A percentile compares a stretch with the other conserved stretches of the same genome.
phyloP scores from a whole-genome alignment of 2,113 vertebrate genomes.

The Antechinus flavipes region DNA sequence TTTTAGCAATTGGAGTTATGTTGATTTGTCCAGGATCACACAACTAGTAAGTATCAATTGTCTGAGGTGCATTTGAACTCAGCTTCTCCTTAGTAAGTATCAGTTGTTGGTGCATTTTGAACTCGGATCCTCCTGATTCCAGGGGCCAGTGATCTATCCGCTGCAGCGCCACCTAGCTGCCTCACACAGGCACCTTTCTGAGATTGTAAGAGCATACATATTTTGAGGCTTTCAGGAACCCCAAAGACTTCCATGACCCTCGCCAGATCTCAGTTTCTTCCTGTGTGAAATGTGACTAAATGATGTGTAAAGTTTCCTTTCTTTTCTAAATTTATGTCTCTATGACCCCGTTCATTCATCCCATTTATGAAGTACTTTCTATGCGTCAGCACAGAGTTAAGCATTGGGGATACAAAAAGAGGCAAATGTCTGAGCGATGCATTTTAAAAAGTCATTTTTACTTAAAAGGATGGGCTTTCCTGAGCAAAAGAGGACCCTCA shows the following conservation, averaged over 20 bases:
- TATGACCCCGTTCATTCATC: neutral
- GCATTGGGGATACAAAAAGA: neutral
- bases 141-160: no score
- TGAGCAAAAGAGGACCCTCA: neutral
- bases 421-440: neutral
- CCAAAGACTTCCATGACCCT: neutral
- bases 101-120: no score
- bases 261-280: neutral
- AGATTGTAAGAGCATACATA: neutral
- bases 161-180: no score
- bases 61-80: no score
- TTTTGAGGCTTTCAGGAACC: neutral
- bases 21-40: no score
- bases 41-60: no score
- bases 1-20: no score
- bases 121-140: no score
- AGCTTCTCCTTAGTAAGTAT: no score
- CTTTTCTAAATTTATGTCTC: neutral
- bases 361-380: neutral
- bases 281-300: neutral
- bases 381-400: no score
- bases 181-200: neutral
- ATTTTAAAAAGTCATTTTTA: neutral
- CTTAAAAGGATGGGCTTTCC: neutral
- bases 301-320: neutral